A percentile compares a stretch with the other conserved stretches of the same genome.
Evolutionary conservation across 53 echinoderm and acorn worm species (phyloP).

Genomic region (Luidia sarsii): DNA sequence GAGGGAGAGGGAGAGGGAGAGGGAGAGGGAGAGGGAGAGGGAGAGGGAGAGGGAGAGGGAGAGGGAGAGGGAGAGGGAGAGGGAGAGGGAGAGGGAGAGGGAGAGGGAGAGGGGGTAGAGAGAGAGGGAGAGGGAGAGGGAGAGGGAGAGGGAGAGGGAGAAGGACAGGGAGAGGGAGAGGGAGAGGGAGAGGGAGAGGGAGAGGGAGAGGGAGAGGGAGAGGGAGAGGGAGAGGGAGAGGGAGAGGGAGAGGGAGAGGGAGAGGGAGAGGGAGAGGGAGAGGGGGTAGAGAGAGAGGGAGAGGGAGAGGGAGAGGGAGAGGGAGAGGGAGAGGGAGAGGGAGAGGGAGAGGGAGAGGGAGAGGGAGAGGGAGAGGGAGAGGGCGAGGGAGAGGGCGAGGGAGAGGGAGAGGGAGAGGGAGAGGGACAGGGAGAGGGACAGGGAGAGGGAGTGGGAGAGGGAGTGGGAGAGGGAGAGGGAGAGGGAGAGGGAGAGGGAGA

Average conservation of each 20-base stretch:
- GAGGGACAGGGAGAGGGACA: too few relatives aligned
- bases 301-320: neutral
- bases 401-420: too few relatives aligned
- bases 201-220: neutral
- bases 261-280: neutral
- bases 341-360: neutral
- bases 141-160: neutral
- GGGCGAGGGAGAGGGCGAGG: too few relatives aligned
- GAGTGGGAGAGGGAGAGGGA: too few relatives aligned
- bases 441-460: too few relatives aligned
- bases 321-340: neutral
- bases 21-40: slow-evolving; percentile 1
- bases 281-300: neutral
- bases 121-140: neutral
- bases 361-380: neutral
- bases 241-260: neutral
- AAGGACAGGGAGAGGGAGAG: too few relatives aligned
- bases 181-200: too few relatives aligned
- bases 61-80: slow-evolving; percentile 5
- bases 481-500: too few relatives aligned
- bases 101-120: neutral
- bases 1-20: slow-evolving; percentile 5
- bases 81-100: slow-evolving; percentile 1
- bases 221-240: neutral
- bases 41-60: slow-evolving; percentile 1